Evolutionary conservation across 2,888 invertebrate species (phyloP).

Genomic region (Tachina grossa): DNA sequence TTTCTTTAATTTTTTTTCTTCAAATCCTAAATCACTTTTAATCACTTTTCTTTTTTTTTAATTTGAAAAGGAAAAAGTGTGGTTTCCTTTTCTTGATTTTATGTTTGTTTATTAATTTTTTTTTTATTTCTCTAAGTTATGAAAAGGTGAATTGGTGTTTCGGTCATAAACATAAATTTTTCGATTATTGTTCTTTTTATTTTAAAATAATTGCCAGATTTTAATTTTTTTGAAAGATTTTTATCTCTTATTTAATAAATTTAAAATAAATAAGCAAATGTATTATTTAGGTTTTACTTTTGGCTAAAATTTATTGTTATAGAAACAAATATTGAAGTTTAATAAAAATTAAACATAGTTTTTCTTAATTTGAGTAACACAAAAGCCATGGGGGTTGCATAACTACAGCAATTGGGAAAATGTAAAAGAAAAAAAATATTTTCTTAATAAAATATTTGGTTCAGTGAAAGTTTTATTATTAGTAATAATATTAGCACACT

Average conservation of each 20-base stretch:
- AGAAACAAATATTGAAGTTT: conserved; percentile 42
- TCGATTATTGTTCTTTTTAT: conserved; percentile 46
- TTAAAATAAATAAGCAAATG: conserved; percentile 43
- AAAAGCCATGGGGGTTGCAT: neutral
- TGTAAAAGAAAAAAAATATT: neutral
- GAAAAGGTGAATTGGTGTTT: conserved; percentile 53
- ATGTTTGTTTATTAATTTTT: neutral
- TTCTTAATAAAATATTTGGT: neutral
- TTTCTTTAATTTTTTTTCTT: neutral
- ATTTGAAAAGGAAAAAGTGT: conserved; percentile 31
- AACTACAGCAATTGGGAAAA: neutral
- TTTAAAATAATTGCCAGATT: conserved; percentile 54
- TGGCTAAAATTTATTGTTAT: conserved; percentile 41
- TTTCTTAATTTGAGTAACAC: conserved; percentile 4
- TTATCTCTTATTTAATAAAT: conserved; percentile 59
- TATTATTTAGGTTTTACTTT: neutral
- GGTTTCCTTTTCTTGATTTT: neutral
- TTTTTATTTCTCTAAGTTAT: conserved; percentile 30
- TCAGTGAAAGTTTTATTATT: no score
- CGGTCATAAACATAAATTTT: conserved; percentile 61
- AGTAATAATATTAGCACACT: no score
- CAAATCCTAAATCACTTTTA: neutral
- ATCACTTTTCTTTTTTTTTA: neutral
- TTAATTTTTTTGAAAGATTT: conserved; percentile 52
- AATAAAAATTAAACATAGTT: conserved; percentile 30